phyloP scores from a whole-genome alignment of 2,888 invertebrate species.

The Saturnia japonica region DNA sequence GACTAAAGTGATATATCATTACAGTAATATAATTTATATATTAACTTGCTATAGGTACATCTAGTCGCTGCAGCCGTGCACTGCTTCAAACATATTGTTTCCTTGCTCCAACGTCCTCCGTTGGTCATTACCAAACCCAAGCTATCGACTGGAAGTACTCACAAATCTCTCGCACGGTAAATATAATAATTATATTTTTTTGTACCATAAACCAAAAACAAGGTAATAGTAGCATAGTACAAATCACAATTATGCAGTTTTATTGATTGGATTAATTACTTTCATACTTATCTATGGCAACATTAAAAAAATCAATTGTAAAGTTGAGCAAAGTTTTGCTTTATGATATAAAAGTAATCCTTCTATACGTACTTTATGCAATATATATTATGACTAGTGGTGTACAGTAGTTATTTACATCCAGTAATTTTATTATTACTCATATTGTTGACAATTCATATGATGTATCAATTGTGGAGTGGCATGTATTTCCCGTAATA shows the following conservation, averaged over 20 bases:
- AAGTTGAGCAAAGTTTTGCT: not conserved
- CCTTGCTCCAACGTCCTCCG: constrained; percentile 42
- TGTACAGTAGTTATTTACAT: no score
- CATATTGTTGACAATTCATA: no score
- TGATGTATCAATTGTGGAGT: no score
- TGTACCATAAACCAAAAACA: no score
- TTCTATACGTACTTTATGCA: not conserved
- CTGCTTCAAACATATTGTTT: constrained; percentile 53
- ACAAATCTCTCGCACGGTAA: constrained; percentile 44
- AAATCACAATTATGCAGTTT: not conserved
- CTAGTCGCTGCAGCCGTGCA: constrained; percentile 55
- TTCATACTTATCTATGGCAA: not conserved
- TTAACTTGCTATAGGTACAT: constrained; percentile 45
- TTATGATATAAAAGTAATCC: not conserved
- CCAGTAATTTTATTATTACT: no score
- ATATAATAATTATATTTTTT: not conserved
- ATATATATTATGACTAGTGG: not conserved
- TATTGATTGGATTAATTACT: not conserved
- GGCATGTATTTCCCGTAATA: no score
- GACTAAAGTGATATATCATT: not conserved
- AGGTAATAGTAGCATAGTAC: not conserved
- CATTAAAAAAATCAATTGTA: not conserved
- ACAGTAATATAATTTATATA: not conserved
- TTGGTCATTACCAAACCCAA: constrained; percentile 23
- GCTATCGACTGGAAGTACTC: constrained; percentile 27